Evolutionary conservation across 2,797 vertebrate species (phyloP), one percentile per base, ranked within the genome.

Genomic region (Dromococcyx pavoninus): DNA sequence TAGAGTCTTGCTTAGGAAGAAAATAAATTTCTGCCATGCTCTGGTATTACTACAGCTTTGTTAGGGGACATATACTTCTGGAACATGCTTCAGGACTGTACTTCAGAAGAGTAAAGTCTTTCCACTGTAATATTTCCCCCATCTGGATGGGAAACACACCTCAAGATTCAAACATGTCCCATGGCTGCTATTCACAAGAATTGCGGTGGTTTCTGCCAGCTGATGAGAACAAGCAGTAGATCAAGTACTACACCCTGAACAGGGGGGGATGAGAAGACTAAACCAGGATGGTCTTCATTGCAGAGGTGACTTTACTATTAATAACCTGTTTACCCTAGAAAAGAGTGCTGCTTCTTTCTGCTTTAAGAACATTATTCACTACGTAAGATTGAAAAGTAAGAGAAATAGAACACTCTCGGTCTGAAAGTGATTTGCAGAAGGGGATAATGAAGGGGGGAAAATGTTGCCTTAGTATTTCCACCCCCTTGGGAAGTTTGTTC

Each of bases 331-430:
- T 81, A 3, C 39, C 13, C 51, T 33, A 27, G 67, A 56, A 61
- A 54, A 60, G 51, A 60, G 25, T 48, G 65, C 80, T 88, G n/a
- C 60, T 84, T 50, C 54, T 64, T 24, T 50, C 70, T 84, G 66
- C 62, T 46, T 57, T 67, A 86, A 86, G 71, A 91, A 46, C 57
- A 56, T 9, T 32, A n/a, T n/a, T 56, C 83, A 33, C 43, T 35
- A 13, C 4, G 27, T 65, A 76, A 76, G 80, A 80, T 0, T 54
- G 65, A 70, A 73, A 94, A 93, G 35, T 35, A 46, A 83, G 67
- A 94, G 86, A 92, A 94, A 90, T 4, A 81, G 73, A 90, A 81
- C n/a, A 71, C 44, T 19, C 86, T 90, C 27, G 15, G 37, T n/a
- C 75, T 54, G 57, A 41, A 56, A 95, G 72, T 35, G 27, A 71